A percentile compares a stretch with the other conserved stretches of the same genome.
phyloP scores from a whole-genome alignment of 2,113 vertebrate genomes.

The Podiceps cristatus region DNA sequence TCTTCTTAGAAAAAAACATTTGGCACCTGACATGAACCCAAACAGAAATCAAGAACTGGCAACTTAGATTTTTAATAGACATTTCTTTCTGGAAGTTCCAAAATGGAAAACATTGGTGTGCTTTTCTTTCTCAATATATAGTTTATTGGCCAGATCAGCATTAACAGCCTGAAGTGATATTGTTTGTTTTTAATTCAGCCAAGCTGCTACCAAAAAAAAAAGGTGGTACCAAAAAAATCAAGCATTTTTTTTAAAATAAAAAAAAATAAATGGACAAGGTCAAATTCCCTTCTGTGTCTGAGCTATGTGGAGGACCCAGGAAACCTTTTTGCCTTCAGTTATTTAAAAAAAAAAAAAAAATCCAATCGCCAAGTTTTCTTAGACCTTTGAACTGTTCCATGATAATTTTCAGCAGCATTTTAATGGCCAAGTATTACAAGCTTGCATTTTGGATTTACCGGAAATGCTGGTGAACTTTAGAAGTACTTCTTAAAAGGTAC shows the following conservation, averaged over 20 bases:
- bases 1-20: background rate
- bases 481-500: background rate
- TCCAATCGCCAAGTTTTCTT: background rate
- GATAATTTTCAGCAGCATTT: background rate
- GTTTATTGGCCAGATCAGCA: background rate
- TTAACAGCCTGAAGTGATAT: background rate
- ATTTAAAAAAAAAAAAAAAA: background rate
- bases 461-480: background rate
- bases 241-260: background rate
- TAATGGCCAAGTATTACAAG: background rate
- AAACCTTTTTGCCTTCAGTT: background rate
- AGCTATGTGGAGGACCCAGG: background rate
- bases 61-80: background rate
- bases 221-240: background rate
- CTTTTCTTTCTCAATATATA: background rate
- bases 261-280: background rate
- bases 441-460: background rate
- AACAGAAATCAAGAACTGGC: background rate
- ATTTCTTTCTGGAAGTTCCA: background rate
- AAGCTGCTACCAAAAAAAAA: background rate
- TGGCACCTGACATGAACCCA: background rate
- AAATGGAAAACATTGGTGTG: background rate
- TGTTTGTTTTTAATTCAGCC: background rate
- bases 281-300: background rate
- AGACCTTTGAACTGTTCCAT: background rate